Percentiles rank a stretch among this genome's conserved stretches.
phyloP scores from a whole-genome alignment of 2,113 vertebrate genomes.

The Misgurnus mizolepis region DNA sequence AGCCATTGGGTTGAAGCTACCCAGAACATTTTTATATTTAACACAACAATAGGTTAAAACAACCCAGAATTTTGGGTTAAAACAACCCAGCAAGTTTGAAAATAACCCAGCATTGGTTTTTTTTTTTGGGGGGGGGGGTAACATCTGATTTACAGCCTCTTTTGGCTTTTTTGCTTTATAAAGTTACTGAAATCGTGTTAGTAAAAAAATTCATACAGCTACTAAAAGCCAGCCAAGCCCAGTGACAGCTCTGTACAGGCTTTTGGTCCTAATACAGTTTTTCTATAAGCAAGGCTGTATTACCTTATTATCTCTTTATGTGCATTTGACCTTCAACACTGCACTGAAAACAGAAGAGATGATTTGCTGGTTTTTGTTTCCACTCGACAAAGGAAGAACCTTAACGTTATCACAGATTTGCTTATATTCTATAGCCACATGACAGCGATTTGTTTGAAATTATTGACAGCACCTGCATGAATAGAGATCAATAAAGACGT shows the following conservation, averaged over 20 bases:
- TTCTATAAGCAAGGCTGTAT: constrained; percentile 22
- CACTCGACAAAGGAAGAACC: background rate
- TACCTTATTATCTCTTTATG: constrained; percentile 42
- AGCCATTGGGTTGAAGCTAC: too few relatives aligned
- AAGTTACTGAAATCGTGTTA: background rate
- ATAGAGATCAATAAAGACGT: constrained; percentile 11
- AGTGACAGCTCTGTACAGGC: background rate
- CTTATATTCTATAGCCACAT: background rate
- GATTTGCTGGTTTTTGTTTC: constrained; percentile 5
- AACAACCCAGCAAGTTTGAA: too few relatives aligned
- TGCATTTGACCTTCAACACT: constrained; percentile 37
- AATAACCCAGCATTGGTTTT: too few relatives aligned
- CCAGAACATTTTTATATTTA: too few relatives aligned
- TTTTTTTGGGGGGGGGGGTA: too few relatives aligned
- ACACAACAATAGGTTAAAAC: too few relatives aligned
- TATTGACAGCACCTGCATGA: constrained; percentile 3
- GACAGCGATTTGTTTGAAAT: background rate
- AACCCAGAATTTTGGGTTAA: too few relatives aligned
- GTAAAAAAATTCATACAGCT: background rate
- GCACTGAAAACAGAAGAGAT: constrained; percentile 21
- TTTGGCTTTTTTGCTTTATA: background rate
- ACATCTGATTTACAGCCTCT: too few relatives aligned
- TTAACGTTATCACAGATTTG: background rate
- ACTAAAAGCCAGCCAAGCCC: background rate
- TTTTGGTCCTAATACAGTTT: constrained; percentile 9